Evolutionary conservation across 2,797 vertebrate genomes (phyloP).

Genomic region (Eurystomus glaucurus): DNA sequence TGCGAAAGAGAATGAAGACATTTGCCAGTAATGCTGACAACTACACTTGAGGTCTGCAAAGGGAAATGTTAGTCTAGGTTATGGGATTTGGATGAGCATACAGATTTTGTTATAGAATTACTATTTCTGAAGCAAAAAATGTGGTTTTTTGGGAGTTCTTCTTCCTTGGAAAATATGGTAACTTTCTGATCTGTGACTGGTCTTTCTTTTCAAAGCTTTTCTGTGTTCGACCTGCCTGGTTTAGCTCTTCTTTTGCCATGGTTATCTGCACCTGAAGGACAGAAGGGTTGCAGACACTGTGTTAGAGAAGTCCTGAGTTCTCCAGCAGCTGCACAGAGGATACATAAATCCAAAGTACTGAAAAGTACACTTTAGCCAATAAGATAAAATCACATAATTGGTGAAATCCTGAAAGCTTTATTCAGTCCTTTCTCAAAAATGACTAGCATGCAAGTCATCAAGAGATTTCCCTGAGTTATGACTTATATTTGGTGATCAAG

Average conservation of each 20-base stretch:
- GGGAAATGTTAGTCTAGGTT: not conserved
- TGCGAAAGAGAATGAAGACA: not conserved
- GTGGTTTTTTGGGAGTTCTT: not conserved
- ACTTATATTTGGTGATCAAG: not conserved
- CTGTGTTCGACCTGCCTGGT: not conserved
- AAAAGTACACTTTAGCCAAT: not conserved
- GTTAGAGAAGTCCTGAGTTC: not conserved
- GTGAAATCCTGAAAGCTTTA: not conserved
- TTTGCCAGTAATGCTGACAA: not conserved
- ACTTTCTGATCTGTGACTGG: not conserved
- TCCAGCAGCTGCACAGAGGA: not conserved
- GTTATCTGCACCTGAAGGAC: not conserved
- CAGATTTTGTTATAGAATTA: not conserved
- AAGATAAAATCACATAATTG: not conserved
- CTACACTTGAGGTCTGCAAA: not conserved
- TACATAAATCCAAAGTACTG: not conserved
- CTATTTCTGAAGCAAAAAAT: not conserved
- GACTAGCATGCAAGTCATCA: not conserved
- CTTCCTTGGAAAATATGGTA: not conserved
- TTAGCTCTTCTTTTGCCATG: not conserved
- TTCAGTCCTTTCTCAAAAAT: not conserved
- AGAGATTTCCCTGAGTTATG: not conserved
- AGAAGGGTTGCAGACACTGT: not conserved
- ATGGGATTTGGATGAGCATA: not conserved
- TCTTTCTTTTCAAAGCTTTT: not conserved